A percentile compares a stretch with the other conserved stretches of the same genome.
phyloP scores from a whole-genome alignment of 30 jellyfish, hydroid and myxozoan species.

The Chrysaora quinquecirrha region DNA sequence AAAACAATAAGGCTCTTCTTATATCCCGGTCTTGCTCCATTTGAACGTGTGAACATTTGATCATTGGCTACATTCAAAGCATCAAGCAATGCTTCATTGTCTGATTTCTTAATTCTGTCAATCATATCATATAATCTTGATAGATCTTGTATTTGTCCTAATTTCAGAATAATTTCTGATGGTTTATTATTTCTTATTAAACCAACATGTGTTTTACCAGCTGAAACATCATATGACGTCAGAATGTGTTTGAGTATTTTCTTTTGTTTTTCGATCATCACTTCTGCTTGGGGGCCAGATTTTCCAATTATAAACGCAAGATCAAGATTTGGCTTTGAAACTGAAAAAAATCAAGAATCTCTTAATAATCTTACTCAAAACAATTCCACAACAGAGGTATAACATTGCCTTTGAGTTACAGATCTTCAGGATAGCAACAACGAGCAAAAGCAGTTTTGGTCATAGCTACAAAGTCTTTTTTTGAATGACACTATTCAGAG shows the following conservation, averaged over 20 bases:
- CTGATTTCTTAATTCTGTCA: conserved; percentile 2
- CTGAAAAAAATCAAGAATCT: no score
- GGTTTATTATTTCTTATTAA: conserved; percentile 47
- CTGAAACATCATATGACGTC: conserved; percentile 62
- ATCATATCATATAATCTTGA: neutral
- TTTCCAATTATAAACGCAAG: conserved; percentile 80
- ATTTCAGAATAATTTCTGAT: conserved; percentile 48
- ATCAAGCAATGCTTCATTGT: conserved; percentile 6
- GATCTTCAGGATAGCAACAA: no score
- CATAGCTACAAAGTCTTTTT: no score
- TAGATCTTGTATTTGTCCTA: conserved; percentile 54
- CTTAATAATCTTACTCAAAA: no score
- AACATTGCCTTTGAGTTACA: no score
- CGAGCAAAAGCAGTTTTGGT: no score
- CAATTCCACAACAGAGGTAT: no score
- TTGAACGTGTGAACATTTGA: conserved; percentile 36
- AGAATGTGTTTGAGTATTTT: conserved; percentile 54
- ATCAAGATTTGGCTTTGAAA: conserved; percentile 48
- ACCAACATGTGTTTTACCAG: conserved; percentile 79
- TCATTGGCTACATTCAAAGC: conserved; percentile 52
- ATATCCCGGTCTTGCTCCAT: conserved; percentile 85
- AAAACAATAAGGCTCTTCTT: conserved; percentile 82
- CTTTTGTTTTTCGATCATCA: conserved; percentile 51
- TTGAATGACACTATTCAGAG: no score
- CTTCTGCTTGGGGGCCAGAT: conserved; percentile 40